Conservation (phyloP, 2,797 vertebrate species). For the Chelonia mydas region DNA sequence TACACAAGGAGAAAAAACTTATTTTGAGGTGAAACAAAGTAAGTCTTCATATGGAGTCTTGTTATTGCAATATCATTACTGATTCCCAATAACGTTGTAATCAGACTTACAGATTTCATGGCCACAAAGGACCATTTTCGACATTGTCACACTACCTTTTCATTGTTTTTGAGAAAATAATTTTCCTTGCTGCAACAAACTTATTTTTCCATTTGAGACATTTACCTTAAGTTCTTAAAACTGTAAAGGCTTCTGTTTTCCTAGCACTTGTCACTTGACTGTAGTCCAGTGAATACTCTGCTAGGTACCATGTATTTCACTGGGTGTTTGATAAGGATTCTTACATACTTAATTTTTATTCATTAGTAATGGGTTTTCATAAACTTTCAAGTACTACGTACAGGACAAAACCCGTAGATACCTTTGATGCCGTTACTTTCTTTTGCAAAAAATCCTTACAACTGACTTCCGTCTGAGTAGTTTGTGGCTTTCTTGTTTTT, state of each 20-base stretch:
- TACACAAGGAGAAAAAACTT: not conserved
- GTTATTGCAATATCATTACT: not conserved
- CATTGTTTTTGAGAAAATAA: not conserved
- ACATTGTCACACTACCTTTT: not conserved
- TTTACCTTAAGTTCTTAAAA: not conserved
- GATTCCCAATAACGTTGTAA: not conserved
- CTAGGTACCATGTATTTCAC: not conserved
- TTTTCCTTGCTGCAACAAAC: not conserved
- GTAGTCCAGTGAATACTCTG: not conserved
- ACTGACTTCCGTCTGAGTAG: not conserved
- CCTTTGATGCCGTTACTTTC: not conserved
- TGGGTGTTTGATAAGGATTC: not conserved
- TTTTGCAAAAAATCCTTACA: not conserved
- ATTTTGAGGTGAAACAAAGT: not conserved
- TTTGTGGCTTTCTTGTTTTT: not conserved
- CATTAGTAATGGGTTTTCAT: not conserved
- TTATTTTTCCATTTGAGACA: not conserved
- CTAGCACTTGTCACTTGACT: not conserved
- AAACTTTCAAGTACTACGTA: not conserved
- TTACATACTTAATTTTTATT: not conserved
- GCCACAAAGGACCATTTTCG: not conserved
- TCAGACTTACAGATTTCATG: not conserved
- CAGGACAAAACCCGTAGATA: not conserved
- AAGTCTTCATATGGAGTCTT: not conserved
- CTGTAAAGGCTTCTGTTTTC: constrained; percentile 2